These are phyloP conservation scores for Okamejei kenojei DNA, from an alignment of 2,797 vertebrate genomes.

Conservation along the genomic window DNA sequence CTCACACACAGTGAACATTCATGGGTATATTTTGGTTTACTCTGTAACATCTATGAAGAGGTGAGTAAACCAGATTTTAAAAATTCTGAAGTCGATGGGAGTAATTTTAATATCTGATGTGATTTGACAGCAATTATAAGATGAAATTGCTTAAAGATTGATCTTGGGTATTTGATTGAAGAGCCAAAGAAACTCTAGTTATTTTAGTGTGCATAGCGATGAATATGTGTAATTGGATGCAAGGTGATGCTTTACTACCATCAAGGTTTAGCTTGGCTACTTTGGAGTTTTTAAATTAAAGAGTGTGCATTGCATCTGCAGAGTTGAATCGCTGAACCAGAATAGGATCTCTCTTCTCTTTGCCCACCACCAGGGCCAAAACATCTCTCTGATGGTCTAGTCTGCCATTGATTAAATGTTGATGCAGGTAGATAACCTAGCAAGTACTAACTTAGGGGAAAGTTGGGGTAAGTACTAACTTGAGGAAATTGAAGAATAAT, in stretches of 20 bases:
- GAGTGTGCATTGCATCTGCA: no score
- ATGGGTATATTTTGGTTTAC: conserved; percentile 71
- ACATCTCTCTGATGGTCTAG: background rate
- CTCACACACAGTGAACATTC: conserved; percentile 69
- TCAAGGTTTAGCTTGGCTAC: background rate
- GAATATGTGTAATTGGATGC: background rate
- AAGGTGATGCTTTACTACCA: background rate
- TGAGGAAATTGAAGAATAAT: background rate
- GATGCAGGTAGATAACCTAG: background rate
- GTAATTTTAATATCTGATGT: background rate
- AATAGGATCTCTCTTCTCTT: background rate
- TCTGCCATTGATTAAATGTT: background rate
- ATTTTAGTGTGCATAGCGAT: background rate
- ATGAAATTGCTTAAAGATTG: background rate
- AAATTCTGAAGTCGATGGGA: background rate
- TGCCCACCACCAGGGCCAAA: no score
- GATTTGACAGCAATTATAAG: background rate
- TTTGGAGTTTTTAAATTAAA: background rate
- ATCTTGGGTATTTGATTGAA: background rate
- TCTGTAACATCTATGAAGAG: conserved; percentile 74
- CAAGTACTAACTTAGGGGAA: background rate
- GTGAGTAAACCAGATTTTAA: conserved; percentile 48
- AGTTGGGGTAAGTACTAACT: background rate
- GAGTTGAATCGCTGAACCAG: background rate
- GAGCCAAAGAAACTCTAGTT: background rate